These are phyloP conservation scores for Pomacea maculata DNA, from an alignment of 1,140 invertebrate species.

Conservation along the genomic window DNA sequence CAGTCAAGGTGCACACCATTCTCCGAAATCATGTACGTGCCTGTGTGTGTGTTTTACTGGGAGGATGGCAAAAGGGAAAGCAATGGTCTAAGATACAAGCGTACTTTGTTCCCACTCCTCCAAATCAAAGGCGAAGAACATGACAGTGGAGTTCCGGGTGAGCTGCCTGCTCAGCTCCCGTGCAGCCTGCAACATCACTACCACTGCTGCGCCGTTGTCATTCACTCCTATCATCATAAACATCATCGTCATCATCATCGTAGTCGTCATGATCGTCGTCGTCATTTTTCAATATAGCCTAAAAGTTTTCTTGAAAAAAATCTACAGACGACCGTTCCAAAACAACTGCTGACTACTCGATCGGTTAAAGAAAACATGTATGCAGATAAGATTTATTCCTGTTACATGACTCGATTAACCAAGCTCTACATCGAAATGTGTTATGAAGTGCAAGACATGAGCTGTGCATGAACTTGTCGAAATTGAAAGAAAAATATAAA, in stretches of 20 bases:
- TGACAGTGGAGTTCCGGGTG: slow-evolving; percentile 25
- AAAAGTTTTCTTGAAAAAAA: background rate
- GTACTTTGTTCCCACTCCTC: slow-evolving; percentile 24
- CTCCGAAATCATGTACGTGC: no score
- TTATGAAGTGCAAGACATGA: no score
- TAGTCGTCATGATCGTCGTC: no score
- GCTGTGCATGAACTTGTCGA: no score
- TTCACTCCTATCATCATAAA: slow-evolving; percentile 28
- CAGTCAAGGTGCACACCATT: no score
- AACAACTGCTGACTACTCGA: background rate
- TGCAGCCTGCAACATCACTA: slow-evolving; percentile 32
- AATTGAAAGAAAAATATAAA: no score
- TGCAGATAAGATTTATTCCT: background rate
- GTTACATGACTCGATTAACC: background rate
- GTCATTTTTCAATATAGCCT: no score
- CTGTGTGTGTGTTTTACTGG: no score
- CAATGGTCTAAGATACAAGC: background rate
- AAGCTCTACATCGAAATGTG: no score
- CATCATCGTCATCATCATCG: background rate
- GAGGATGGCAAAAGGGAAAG: background rate
- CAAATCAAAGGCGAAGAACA: slow-evolving; percentile 36
- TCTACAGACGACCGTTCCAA: background rate
- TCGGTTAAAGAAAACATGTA: background rate
- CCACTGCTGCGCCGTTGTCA: slow-evolving; percentile 37
- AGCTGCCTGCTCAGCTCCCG: slow-evolving; percentile 7